A percentile compares a stretch with the other conserved stretches of the same genome.
Conservation (phyloP, 2,113 vertebrate species). For the Petaurus breviceps region DNA sequence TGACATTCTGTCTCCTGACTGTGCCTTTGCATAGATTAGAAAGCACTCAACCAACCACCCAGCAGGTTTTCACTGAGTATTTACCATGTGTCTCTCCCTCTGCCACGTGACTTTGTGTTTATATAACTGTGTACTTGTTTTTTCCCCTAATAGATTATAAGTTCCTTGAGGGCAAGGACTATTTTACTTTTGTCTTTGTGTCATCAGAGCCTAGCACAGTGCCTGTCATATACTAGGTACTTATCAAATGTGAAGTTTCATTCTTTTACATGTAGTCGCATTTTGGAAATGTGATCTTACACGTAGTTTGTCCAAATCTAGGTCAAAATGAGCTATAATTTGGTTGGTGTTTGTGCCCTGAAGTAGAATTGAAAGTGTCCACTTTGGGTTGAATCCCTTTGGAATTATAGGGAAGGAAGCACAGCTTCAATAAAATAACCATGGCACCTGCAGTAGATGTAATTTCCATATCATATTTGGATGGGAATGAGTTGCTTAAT, state of each 20-base stretch:
- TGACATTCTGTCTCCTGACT: neutral
- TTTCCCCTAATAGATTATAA: neutral
- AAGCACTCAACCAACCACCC: neutral
- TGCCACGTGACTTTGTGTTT: neutral
- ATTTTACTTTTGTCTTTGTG: neutral
- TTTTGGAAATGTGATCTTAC: neutral
- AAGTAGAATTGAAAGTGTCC: accelerated
- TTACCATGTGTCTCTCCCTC: neutral
- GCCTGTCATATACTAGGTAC: neutral
- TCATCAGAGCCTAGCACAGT: neutral
- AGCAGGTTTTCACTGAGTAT: neutral
- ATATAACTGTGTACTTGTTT: neutral
- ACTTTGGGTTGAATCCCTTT: neutral
- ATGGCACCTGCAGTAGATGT: neutral
- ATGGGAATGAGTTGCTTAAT: neutral
- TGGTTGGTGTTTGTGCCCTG: neutral
- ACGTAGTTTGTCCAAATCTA: neutral
- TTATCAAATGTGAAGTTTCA: neutral
- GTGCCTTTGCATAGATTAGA: neutral
- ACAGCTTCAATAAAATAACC: neutral
- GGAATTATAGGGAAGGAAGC: neutral
- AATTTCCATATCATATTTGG: neutral
- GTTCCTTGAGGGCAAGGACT: neutral
- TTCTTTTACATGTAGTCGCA: neutral
- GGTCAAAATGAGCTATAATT: neutral